phyloP scores from a whole-genome alignment of 2,797 vertebrate genomes.

The Pseudomugil tenellus region DNA sequence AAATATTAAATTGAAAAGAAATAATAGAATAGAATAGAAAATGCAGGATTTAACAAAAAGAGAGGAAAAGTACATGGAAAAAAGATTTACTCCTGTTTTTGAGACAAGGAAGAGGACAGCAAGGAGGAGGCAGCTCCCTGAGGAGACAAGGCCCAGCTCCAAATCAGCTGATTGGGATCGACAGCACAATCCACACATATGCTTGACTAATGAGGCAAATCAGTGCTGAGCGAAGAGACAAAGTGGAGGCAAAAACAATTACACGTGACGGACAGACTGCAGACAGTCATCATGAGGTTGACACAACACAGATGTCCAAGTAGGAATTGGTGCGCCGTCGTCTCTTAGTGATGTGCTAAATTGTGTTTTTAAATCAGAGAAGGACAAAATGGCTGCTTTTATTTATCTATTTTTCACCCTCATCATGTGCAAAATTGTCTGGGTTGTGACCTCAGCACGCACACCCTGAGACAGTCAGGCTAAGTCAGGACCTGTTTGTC shows the following conservation, averaged over 20 bases:
- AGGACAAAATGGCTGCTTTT: background rate
- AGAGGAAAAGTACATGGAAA: background rate
- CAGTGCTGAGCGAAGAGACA: slow-evolving; percentile 30
- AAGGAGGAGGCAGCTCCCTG: slow-evolving; percentile 30
- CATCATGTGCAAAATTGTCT: slow-evolving; percentile 27
- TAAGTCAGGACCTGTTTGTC: slow-evolving; percentile 44
- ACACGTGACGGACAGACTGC: slow-evolving; percentile 25
- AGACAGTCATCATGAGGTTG: background rate
- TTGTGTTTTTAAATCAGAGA: slow-evolving; percentile 34
- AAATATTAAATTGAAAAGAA: too few relatives aligned
- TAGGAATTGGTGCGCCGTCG: background rate
- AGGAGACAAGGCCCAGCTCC: slow-evolving; percentile 37
- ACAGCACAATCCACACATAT: slow-evolving; percentile 61
- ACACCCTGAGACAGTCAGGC: slow-evolving; percentile 14
- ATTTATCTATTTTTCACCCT: background rate
- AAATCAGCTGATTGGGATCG: slow-evolving; percentile 58
- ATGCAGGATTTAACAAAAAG: background rate
- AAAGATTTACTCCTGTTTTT: slow-evolving; percentile 4
- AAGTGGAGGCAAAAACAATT: slow-evolving; percentile 17
- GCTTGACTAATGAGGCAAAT: slow-evolving; percentile 58
- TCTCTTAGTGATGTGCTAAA: slow-evolving; percentile 29
- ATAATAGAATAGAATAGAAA: background rate
- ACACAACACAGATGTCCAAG: slow-evolving; percentile 3
- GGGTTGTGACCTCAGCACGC: slow-evolving; percentile 27
- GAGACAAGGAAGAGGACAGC: background rate